Conservation (phyloP, 2,888 invertebrate species). For the Leptothorax acervorum region DNA sequence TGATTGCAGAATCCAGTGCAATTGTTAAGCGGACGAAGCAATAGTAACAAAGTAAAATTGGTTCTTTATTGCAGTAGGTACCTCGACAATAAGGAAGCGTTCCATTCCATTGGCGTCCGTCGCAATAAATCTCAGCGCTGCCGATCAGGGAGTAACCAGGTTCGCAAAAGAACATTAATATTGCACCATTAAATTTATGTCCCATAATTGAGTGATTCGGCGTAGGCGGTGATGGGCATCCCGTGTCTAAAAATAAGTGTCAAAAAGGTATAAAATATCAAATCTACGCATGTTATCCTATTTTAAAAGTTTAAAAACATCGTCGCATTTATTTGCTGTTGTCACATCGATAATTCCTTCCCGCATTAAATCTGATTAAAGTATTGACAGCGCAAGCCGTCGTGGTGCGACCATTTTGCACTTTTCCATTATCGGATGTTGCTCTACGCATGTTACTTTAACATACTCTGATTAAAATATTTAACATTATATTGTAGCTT, state of each 20-base stretch:
- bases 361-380: background rate
- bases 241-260: constrained; percentile 85
- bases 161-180: constrained; percentile 89
- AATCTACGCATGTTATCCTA: background rate
- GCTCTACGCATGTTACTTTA: background rate
- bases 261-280: constrained; percentile 18
- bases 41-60: constrained; percentile 7
- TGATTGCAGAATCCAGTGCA: background rate
- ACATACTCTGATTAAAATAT: background rate
- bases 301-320: background rate
- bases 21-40: background rate
- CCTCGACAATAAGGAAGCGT: constrained; percentile 89
- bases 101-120: constrained; percentile 90
- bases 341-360: background rate
- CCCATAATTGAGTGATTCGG: constrained; percentile 87
- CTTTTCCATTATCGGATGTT: background rate
- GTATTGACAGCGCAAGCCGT: background rate
- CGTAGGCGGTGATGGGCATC: constrained; percentile 86
- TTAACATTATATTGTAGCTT: background rate
- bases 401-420: background rate
- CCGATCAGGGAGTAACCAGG: constrained; percentile 89
- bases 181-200: constrained; percentile 86
- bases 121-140: constrained; percentile 89
- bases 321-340: background rate
- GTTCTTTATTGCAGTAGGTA: constrained; percentile 78